Evolutionary conservation across 2,113 vertebrate species (phyloP).

Genomic region (Microcebus griseorufus): DNA sequence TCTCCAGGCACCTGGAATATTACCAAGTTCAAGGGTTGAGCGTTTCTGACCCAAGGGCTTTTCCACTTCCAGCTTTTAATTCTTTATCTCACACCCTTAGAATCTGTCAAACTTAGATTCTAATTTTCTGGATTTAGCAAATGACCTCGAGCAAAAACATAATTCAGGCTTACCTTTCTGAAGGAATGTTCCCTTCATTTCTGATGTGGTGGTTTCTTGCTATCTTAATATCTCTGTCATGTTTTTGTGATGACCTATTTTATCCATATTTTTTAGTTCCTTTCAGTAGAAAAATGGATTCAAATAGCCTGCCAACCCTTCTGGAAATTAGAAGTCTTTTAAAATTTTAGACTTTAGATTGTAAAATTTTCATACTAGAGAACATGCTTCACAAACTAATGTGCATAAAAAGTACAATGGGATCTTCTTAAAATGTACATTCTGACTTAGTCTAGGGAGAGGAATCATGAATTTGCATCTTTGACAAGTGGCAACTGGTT

Average conservation of each 20-base stretch:
- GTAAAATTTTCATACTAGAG: neutral
- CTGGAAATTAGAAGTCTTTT: neutral
- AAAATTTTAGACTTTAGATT: neutral
- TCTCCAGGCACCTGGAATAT: neutral
- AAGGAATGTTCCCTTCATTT: neutral
- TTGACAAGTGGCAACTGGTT: neutral
- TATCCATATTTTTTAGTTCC: neutral
- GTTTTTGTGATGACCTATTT: neutral
- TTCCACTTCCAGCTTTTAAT: neutral
- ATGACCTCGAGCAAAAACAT: neutral
- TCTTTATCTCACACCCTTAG: neutral
- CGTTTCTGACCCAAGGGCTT: neutral
- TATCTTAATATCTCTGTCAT: neutral
- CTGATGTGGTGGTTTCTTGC: neutral
- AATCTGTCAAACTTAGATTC: neutral
- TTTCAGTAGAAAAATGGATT: neutral
- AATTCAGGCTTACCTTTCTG: neutral
- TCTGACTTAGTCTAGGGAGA: neutral
- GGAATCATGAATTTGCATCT: neutral
- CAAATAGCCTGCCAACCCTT: neutral
- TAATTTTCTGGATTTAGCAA: neutral
- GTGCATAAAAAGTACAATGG: neutral
- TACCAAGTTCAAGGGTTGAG: neutral
- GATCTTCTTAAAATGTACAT: neutral
- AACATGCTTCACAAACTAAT: neutral